Evolutionary conservation across 2,113 vertebrate species (phyloP).

Genomic region (Scomber scombrus): DNA sequence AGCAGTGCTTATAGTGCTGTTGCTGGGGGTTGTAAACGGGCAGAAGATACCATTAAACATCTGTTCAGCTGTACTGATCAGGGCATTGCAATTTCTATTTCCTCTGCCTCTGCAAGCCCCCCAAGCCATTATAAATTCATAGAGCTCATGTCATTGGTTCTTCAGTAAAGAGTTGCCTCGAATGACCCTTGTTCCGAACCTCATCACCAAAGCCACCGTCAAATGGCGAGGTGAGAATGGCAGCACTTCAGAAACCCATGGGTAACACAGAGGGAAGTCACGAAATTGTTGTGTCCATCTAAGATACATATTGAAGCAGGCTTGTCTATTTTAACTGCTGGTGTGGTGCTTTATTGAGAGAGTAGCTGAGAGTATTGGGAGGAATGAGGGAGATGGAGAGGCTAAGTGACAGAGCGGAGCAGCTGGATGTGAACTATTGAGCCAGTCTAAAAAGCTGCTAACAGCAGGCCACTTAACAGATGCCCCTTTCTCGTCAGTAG

Average conservation of each 20-base stretch:
- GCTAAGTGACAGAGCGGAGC: conserved; percentile 60
- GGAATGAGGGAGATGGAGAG: conserved; percentile 46
- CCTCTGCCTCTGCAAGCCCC: conserved; percentile 22
- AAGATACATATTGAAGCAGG: conserved; percentile 17
- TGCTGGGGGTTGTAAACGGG: conserved; percentile 13
- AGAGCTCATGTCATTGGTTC: conserved; percentile 13
- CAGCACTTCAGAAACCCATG: conserved; percentile 49
- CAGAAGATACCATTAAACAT: background rate
- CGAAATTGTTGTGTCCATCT: conserved; percentile 14
- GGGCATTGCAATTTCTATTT: conserved; percentile 31
- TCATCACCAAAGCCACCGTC: conserved; percentile 20
- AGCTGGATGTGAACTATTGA: conserved; percentile 58
- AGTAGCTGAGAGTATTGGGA: conserved; percentile 30
- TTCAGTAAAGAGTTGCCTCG: conserved; percentile 11
- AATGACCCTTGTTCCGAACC: conserved; percentile 17
- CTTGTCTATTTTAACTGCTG: conserved; percentile 42
- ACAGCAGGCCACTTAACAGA: conserved; percentile 51
- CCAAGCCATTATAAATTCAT: conserved; percentile 49
- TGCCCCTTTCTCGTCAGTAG: conserved; percentile 23
- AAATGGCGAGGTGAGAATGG: conserved; percentile 41
- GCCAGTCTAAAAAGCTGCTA: conserved; percentile 44
- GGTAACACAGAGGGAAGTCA: conserved; percentile 15
- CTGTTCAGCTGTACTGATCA: conserved; percentile 30
- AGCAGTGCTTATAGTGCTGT: background rate
- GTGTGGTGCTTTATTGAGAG: conserved; percentile 57